Conservation (phyloP, 1,140 invertebrate genomes). For the Tetragnatha versicolor region DNA sequence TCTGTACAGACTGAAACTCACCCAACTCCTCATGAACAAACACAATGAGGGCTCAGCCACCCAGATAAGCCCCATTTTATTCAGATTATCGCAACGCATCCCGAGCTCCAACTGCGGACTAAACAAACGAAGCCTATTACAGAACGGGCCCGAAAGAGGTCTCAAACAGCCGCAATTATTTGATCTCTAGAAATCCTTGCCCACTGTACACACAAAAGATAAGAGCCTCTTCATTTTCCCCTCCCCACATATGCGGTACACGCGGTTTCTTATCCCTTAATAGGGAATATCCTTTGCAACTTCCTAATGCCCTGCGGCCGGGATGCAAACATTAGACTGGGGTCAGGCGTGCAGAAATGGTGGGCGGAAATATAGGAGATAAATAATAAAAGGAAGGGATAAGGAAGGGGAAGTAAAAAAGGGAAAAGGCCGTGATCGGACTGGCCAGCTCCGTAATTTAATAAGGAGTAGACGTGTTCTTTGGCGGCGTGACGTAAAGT, state of each 20-base stretch:
- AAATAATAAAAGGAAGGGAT: too few relatives aligned
- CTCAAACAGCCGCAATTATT: background rate
- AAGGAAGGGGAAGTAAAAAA: background rate
- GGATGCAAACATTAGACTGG: background rate
- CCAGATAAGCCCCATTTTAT: too few relatives aligned
- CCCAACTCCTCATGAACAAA: too few relatives aligned
- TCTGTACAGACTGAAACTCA: too few relatives aligned
- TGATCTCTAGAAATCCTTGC: background rate
- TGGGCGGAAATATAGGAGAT: background rate
- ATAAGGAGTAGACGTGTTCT: background rate
- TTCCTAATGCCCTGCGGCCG: background rate
- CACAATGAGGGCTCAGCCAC: too few relatives aligned
- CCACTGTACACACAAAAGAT: background rate
- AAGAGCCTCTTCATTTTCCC: background rate
- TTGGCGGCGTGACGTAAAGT: background rate
- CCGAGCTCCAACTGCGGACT: too few relatives aligned
- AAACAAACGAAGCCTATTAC: too few relatives aligned
- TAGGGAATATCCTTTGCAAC: background rate
- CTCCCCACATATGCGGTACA: background rate
- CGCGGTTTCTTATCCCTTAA: background rate
- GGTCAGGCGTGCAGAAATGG: background rate
- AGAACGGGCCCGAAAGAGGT: too few relatives aligned
- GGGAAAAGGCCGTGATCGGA: background rate
- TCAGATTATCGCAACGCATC: too few relatives aligned
- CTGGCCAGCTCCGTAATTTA: background rate